Evolutionary conservation across 2,113 vertebrate species (phyloP).

Genomic region (Indicator indicator): DNA sequence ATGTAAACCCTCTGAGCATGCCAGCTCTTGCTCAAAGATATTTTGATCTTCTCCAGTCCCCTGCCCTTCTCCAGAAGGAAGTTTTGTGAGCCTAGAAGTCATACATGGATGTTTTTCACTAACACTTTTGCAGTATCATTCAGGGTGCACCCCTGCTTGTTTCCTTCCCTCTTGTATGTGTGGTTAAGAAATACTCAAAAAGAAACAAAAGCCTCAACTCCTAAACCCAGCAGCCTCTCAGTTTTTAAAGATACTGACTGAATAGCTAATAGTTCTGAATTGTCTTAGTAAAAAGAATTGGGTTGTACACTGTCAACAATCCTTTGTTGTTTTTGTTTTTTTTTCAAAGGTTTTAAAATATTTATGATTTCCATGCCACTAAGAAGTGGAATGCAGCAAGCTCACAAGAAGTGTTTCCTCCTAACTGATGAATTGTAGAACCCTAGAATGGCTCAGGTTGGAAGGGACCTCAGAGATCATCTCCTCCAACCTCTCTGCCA

Average conservation of each 20-base stretch:
- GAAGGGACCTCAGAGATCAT: too few species aligned
- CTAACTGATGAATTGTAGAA: not conserved
- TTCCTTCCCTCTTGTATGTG: not conserved
- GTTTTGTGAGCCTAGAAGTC: not conserved
- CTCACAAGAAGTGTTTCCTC: not conserved
- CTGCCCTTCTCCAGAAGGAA: not conserved
- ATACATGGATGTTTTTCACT: not conserved
- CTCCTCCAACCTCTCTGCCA: too few species aligned
- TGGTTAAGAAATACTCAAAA: not conserved
- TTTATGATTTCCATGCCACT: not conserved
- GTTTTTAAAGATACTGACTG: not conserved
- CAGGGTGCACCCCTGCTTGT: not conserved
- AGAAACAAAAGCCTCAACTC: not conserved
- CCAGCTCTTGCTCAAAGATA: not conserved
- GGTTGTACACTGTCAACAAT: not conserved
- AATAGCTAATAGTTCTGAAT: not conserved
- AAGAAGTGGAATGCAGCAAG: not conserved
- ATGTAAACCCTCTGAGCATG: not conserved
- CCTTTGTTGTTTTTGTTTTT: not conserved
- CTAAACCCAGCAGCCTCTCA: not conserved
- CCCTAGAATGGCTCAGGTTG: not conserved
- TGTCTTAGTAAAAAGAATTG: not conserved
- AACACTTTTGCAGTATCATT: not conserved
- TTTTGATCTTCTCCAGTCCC: not conserved
- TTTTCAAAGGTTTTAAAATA: not conserved